These are phyloP conservation scores for Paguma larvata DNA, from an alignment of 2,797 vertebrate genomes.

Conservation along the genomic window DNA sequence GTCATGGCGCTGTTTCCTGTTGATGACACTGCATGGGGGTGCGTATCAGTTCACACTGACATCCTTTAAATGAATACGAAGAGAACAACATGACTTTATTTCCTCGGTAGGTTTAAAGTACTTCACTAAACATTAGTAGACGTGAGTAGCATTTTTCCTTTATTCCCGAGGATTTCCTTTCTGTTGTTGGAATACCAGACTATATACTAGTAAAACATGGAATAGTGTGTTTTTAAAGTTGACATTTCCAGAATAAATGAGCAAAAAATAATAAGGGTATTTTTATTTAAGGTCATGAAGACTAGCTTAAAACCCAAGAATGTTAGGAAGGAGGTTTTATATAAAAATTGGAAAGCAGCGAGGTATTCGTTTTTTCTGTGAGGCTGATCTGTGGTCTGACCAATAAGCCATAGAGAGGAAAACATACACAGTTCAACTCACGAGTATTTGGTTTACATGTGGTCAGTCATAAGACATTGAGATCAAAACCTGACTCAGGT, in stretches of 20 bases:
- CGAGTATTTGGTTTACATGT: not conserved
- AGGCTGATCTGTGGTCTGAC: not conserved
- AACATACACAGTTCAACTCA: not conserved
- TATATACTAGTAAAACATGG: not conserved
- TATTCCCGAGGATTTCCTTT: slow-evolving; percentile 1
- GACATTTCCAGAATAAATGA: slow-evolving; percentile 10
- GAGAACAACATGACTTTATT: not conserved
- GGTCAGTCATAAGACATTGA: not conserved
- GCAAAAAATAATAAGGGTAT: not conserved
- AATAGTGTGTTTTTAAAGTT: not conserved
- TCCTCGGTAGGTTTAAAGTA: not conserved
- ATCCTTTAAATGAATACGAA: not conserved
- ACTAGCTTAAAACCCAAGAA: slow-evolving; percentile 1
- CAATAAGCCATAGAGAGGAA: not conserved
- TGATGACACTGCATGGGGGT: not conserved
- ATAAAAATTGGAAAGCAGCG: not conserved
- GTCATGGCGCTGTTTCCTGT: not conserved
- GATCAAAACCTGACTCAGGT: not conserved
- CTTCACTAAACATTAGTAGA: slow-evolving; percentile 1
- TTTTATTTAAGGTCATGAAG: not conserved
- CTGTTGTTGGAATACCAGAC: not conserved
- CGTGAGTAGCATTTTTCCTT: not conserved
- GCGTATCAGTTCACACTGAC: not conserved
- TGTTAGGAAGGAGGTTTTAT: not conserved
- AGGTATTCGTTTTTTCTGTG: not conserved